Evolutionary conservation across 2,888 invertebrate genomes (phyloP).

Genomic region (Aporophyla lueneburgensis): DNA sequence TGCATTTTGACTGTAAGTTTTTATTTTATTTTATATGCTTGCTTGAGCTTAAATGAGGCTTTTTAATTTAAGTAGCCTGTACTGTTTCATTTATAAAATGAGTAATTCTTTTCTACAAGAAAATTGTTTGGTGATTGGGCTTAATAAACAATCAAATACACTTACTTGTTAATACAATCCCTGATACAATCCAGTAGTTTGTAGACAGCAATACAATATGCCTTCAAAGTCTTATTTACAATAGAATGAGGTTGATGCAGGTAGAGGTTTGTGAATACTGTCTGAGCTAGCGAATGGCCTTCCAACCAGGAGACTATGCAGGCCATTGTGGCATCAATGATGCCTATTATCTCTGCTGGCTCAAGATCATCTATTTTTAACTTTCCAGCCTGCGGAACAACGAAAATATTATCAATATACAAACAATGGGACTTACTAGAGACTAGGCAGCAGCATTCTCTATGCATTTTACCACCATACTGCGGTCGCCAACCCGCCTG

Average conservation of each 20-base stretch:
- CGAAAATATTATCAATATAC: not conserved
- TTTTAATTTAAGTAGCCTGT: not conserved
- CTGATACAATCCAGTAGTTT: constrained; percentile 97
- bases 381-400: constrained; percentile 91
- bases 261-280: constrained; percentile 98
- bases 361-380: constrained; percentile 95
- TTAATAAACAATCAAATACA: constrained; percentile 63
- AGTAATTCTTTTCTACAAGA: not conserved
- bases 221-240: constrained; percentile 95
- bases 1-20: no score
- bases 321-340: constrained; percentile 98
- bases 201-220: constrained; percentile 96
- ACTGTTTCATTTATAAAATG: not conserved
- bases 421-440: no score
- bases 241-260: constrained; percentile 97
- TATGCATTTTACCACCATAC: no score
- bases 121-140: no score
- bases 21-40: not conserved
- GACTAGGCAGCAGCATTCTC: no score
- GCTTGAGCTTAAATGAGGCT: not conserved
- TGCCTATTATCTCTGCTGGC: constrained; percentile 96
- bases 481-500: no score
- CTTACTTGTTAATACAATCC: constrained; percentile 96
- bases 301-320: constrained; percentile 99
- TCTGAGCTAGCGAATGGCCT: constrained; percentile 98